A percentile compares a stretch with the other conserved stretches of the same genome.
Evolutionary conservation across 2,113 vertebrate species (phyloP).

Genomic region (Chrysochloris asiatica): DNA sequence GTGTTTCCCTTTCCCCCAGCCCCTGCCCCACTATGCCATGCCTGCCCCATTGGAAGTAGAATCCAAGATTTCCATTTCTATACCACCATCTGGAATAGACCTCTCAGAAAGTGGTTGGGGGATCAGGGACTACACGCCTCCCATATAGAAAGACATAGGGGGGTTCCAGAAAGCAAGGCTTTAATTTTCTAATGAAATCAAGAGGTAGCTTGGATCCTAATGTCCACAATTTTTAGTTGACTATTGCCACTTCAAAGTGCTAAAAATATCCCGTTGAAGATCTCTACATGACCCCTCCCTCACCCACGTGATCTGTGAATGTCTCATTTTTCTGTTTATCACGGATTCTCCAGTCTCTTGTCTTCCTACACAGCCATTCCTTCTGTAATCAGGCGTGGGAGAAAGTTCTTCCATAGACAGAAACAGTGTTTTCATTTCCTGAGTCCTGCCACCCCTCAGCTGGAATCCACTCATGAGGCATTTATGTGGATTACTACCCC

Average conservation of each 20-base stretch:
- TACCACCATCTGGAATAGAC: neutral
- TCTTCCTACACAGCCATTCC: neutral
- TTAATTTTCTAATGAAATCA: neutral
- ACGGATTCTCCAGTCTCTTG: neutral
- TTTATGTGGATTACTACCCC: neutral
- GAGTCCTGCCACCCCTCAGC: neutral
- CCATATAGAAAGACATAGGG: neutral
- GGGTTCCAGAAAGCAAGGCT: neutral
- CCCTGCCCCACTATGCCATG: neutral
- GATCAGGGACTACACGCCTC: neutral
- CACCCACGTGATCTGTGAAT: neutral
- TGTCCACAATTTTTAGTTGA: neutral
- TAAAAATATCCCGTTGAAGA: too few relatives aligned
- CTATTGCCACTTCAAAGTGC: neutral
- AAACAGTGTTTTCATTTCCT: neutral
- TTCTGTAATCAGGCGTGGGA: neutral
- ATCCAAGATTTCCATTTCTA: slow-evolving; percentile 6
- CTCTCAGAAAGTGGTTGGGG: neutral
- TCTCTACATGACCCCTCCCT: too few relatives aligned
- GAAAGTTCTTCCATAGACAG: neutral
- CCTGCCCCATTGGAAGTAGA: neutral
- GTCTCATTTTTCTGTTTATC: neutral
- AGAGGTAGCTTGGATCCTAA: neutral
- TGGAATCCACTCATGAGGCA: neutral
- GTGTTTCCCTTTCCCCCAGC: neutral